phyloP scores from a whole-genome alignment of 2,888 invertebrate species.

The Lithodes maja region DNA sequence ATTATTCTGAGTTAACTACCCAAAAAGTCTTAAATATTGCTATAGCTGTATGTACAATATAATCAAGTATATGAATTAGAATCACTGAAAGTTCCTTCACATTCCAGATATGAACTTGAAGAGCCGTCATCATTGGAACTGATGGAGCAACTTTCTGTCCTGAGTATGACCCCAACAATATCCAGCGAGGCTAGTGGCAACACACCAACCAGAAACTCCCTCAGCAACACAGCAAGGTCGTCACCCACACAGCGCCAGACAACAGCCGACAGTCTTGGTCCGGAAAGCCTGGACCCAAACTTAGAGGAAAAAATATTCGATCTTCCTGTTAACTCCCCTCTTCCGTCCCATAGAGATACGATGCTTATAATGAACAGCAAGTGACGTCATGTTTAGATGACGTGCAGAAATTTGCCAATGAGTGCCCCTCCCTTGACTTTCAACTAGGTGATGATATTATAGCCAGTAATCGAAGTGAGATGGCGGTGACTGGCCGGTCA shows the following conservation, averaged over 20 bases:
- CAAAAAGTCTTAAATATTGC: too few relatives aligned
- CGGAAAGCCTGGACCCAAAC: background rate
- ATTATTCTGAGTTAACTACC: too few relatives aligned
- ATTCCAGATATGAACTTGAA: conserved; percentile 44
- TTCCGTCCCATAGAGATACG: too few relatives aligned
- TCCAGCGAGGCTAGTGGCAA: conserved; percentile 10
- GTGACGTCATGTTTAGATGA: background rate
- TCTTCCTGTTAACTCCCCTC: background rate
- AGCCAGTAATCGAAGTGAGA: conserved; percentile 23
- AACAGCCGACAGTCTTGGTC: background rate
- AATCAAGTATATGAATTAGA: too few relatives aligned
- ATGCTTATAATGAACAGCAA: background rate
- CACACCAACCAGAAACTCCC: conserved; percentile 24
- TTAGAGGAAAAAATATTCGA: background rate
- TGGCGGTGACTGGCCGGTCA: background rate
- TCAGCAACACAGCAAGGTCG: conserved; percentile 30
- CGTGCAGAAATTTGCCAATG: background rate
- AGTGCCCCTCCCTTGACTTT: conserved; percentile 33
- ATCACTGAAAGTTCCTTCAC: too few relatives aligned
- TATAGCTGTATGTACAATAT: too few relatives aligned
- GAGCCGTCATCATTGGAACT: conserved; percentile 43
- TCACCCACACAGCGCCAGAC: background rate
- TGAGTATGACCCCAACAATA: conserved; percentile 46
- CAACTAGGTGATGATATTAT: conserved; percentile 32
- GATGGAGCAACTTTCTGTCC: conserved; percentile 47